phyloP scores from a whole-genome alignment of 2,888 invertebrate species.

The Epiblema foenella region DNA sequence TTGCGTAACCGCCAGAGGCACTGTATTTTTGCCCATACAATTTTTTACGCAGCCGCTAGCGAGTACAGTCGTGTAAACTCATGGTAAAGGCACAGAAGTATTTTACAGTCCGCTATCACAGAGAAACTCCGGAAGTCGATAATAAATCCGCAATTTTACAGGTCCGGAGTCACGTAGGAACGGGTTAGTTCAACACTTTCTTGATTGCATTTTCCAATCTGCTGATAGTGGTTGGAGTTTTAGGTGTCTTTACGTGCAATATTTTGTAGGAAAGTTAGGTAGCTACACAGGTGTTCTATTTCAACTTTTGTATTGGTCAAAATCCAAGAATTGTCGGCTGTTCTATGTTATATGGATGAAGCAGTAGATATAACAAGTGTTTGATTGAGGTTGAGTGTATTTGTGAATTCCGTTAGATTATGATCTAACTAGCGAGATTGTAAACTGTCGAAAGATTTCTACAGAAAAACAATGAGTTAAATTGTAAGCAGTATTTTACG shows the following conservation, averaged over 20 bases:
- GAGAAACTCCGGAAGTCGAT: background rate
- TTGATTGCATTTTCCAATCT: constrained; percentile 33
- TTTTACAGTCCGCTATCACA: constrained; percentile 2
- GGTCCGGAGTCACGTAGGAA: constrained; percentile 14
- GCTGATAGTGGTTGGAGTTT: constrained; percentile 7
- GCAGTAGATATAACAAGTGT: background rate
- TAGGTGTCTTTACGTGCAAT: background rate
- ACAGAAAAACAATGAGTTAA: too few species aligned
- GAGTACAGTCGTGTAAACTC: too few species aligned
- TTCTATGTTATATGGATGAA: background rate
- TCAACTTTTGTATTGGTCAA: background rate
- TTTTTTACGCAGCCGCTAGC: too few species aligned
- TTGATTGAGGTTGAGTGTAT: background rate
- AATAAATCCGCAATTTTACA: constrained; percentile 28
- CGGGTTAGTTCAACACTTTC: constrained; percentile 35
- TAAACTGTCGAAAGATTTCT: too few species aligned
- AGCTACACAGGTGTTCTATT: background rate
- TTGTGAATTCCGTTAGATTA: background rate
- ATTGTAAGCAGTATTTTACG: too few species aligned
- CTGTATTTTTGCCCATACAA: too few species aligned
- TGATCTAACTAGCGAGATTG: too few species aligned
- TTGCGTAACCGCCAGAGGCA: too few species aligned
- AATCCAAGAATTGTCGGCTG: background rate
- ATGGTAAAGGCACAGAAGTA: background rate
- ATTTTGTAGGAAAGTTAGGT: background rate